Conservation (phyloP, 2,797 vertebrate species). For the Mareca penelope region DNA sequence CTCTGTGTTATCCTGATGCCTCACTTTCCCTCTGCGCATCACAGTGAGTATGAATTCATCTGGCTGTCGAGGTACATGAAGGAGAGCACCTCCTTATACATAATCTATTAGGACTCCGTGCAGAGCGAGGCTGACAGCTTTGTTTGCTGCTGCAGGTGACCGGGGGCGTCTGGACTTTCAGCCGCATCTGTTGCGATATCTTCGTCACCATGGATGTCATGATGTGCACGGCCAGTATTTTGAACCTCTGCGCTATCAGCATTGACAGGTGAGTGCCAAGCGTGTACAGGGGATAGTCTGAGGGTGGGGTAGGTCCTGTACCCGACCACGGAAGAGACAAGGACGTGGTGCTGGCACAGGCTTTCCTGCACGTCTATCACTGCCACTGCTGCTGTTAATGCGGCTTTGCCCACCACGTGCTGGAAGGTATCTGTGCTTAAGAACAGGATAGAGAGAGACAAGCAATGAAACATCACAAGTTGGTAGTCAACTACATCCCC, state of each 20-base stretch:
- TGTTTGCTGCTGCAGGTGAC: slow-evolving; percentile 84
- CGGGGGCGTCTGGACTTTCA: slow-evolving; percentile 92
- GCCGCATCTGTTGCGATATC: slow-evolving; percentile 90
- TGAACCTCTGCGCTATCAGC: slow-evolving; percentile 97
- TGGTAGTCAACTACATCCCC: neutral
- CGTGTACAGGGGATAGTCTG: neutral
- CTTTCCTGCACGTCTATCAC: neutral
- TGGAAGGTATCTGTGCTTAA: neutral
- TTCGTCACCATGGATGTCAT: slow-evolving; percentile 96
- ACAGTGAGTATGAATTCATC: neutral
- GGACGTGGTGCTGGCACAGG: neutral
- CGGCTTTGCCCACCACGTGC: neutral
- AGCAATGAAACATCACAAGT: neutral
- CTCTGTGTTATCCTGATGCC: neutral
- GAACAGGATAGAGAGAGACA: neutral
- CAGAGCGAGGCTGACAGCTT: slow-evolving; percentile 25
- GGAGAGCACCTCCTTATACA: neutral
- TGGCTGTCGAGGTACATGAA: neutral
- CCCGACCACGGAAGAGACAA: neutral
- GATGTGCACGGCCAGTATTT: slow-evolving; percentile 98
- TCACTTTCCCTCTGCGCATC: neutral
- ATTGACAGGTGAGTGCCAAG: slow-evolving; percentile 89
- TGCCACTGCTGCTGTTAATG: neutral
- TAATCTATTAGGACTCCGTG: neutral
- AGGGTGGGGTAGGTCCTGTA: rapidly evolving